Base-by-base conservation (phyloP, 2,113 vertebrate species). In the Turnix velox region DNA sequence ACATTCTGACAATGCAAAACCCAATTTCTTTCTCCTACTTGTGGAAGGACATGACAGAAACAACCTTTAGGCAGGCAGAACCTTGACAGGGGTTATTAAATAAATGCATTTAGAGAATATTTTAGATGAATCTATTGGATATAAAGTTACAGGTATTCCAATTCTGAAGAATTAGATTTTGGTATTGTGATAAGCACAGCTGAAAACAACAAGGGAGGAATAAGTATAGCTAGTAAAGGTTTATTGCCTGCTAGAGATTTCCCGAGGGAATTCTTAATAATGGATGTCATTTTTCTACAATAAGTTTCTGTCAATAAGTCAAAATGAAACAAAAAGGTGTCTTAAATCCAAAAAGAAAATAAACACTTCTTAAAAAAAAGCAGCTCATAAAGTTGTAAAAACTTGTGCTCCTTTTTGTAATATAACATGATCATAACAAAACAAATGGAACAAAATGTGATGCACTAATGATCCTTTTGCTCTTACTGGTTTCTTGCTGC, bases 251-350 rank as follows among this genome's bases (percentile, higher is more conserved):
- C 51, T 66, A 73, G 54, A 81, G 27, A 77, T 85, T 97, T 97
- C 91, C 94, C 43, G 27, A 65, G 80, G 63, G 76, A 90, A 78
- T 80, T 92, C 95, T 95, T 92, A 97, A 95, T 96, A 96, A 96
- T 95, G 84, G 35, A 95, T 93, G 46, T 17, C 25, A 67, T 87
- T 96, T 97, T 94, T 74, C 62, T 95, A 88, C 72, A 90, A 89
- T n/a, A 48, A 65, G 18, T 78, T 96, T 88, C 66, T 46, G 89
- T 67, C 84, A 94, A 69, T 94, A 92, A 96, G 23, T 51, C 30
- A 59, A 81, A 89, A 95, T 94, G 82, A 81, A 74, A 96, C 25
- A 84, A 96, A 96, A 92, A 6, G 5, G 9, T 46, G 57, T 13
- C 46, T 39, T 74, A 88, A 97, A 72, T 40, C 17, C 9, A 73